Conservation (phyloP, 1,140 invertebrate species). For the Sinonovacula constricta region DNA sequence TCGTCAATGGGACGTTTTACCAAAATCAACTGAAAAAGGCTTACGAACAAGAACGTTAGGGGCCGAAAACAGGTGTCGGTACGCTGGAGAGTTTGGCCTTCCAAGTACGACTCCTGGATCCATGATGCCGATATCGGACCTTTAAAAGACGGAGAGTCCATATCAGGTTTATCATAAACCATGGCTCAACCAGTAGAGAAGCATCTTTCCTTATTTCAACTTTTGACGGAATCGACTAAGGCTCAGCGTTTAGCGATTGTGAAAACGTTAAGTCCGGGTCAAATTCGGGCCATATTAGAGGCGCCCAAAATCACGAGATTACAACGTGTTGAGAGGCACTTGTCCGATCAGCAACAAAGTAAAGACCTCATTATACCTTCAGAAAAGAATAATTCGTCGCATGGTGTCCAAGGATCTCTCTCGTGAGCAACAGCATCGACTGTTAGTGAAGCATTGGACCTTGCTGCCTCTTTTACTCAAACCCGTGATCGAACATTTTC, state of each 20-base stretch:
- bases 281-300: constrained; percentile 9
- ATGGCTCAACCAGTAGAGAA: neutral
- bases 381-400: neutral
- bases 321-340: constrained; percentile 23
- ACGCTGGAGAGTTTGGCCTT: neutral
- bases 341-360: neutral
- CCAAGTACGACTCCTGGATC: neutral
- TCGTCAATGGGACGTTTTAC: constrained; percentile 17
- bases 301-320: too few species aligned
- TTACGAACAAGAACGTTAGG: neutral
- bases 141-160: neutral
- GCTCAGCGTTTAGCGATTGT: neutral
- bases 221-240: neutral
- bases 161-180: neutral
- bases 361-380: neutral
- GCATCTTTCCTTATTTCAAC: neutral
- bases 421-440: constrained; percentile 6
- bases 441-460: constrained; percentile 1
- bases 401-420: constrained; percentile 15
- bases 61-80: neutral
- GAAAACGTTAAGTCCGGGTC: neutral
- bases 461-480: constrained; percentile 5
- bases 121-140: neutral
- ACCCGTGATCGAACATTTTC: constrained; percentile 7
- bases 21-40: neutral